Percentiles rank a stretch among this genome's conserved stretches.
Evolutionary conservation across 2,113 vertebrate species (phyloP).

Genomic region (Smithornis capensis): DNA sequence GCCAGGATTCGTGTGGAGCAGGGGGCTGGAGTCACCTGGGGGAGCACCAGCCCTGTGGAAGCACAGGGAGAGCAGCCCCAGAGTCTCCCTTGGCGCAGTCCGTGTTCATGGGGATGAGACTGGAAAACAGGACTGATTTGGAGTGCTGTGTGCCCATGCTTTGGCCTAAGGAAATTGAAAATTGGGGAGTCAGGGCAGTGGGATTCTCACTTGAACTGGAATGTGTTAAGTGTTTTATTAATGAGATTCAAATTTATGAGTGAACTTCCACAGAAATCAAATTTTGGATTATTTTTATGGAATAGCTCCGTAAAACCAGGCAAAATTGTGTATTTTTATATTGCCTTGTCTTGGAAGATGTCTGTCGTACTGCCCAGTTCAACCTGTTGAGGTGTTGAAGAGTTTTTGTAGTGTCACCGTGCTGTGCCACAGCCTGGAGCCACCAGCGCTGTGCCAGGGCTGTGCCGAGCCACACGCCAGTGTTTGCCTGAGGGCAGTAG

Average conservation of each 20-base stretch:
- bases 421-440: not conserved
- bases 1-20: fast-evolving
- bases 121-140: not conserved
- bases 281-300: not conserved
- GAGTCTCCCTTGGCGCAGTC: not conserved
- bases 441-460: no score
- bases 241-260: not conserved
- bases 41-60: not conserved
- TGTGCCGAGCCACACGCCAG: fast-evolving
- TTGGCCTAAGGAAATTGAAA: not conserved
- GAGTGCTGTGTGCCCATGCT: not conserved
- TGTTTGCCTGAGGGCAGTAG: not conserved
- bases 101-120: not conserved
- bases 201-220: not conserved
- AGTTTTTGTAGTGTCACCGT: fast-evolving
- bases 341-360: not conserved
- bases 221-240: not conserved
- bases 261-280: not conserved
- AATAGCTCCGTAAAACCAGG: not conserved
- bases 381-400: not conserved
- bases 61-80: not conserved
- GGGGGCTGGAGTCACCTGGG: not conserved
- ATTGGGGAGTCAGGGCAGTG: not conserved
- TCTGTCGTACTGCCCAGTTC: not conserved
- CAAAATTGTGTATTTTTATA: not conserved